Conservation (phyloP, 2,797 vertebrate species). For the Diplodus puntazzo region DNA sequence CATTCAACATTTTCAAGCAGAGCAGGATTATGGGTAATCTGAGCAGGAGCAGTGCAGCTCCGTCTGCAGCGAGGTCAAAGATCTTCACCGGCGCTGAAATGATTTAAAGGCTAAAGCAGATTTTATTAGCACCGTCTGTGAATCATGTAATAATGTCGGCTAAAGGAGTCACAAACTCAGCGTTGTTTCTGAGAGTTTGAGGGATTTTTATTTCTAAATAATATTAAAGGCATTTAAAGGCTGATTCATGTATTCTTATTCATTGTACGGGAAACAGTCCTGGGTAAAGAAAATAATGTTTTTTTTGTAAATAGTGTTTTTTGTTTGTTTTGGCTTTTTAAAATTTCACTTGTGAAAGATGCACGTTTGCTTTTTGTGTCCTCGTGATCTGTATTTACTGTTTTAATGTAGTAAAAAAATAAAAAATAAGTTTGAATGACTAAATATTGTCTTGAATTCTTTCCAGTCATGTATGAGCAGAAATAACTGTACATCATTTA, state of each 20-base stretch:
- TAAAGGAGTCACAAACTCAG: neutral
- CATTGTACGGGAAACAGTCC: neutral
- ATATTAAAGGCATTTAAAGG: neutral
- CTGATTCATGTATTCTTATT: neutral
- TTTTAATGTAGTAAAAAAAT: no score
- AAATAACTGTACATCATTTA: neutral
- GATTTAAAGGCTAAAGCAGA: neutral
- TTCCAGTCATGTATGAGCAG: neutral
- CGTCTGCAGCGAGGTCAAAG: neutral
- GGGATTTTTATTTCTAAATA: no score
- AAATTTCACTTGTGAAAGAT: no score
- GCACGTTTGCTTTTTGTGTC: no score
- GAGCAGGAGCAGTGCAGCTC: neutral
- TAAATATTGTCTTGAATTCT: neutral
- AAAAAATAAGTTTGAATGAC: neutral
- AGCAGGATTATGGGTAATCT: constrained; percentile 18
- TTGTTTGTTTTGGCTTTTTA: no score
- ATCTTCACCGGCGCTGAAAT: neutral
- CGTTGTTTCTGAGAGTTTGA: neutral
- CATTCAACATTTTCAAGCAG: neutral
- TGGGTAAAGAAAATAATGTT: neutral
- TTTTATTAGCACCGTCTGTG: neutral
- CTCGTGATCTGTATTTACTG: no score
- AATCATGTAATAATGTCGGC: neutral
- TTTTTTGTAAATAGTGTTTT: no score